phyloP scores from a whole-genome alignment of 2,113 vertebrate genomes.

The Paraplagusia blochii region DNA sequence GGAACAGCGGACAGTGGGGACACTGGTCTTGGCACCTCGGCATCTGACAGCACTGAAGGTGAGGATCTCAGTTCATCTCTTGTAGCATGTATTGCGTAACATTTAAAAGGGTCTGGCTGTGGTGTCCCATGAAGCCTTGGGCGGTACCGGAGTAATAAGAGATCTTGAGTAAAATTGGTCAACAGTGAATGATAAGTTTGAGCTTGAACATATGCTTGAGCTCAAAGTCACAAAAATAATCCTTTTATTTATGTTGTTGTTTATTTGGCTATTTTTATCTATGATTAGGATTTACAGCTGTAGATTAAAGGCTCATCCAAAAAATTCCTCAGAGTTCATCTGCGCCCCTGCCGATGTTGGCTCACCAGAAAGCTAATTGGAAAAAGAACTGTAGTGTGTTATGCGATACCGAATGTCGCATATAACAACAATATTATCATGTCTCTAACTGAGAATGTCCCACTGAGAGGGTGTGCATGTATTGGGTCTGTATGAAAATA shows the following conservation, averaged over 20 bases:
- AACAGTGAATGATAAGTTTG: no score
- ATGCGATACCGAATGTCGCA: background rate
- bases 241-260: slow-evolving; percentile 27
- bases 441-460: slow-evolving; percentile 13
- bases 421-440: background rate
- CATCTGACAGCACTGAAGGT: slow-evolving; percentile 87
- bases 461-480: background rate
- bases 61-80: slow-evolving; percentile 43
- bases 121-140: background rate
- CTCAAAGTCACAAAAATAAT: slow-evolving; percentile 4
- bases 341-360: slow-evolving; percentile 17
- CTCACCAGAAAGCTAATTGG: slow-evolving; percentile 36
- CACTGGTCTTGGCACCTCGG: slow-evolving; percentile 80
- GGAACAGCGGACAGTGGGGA: slow-evolving; percentile 79
- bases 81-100: slow-evolving; percentile 23
- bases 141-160: no score
- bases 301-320: slow-evolving; percentile 42
- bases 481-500: background rate
- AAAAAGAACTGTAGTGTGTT: slow-evolving; percentile 22
- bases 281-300: slow-evolving; percentile 32
- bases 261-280: slow-evolving; percentile 43
- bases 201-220: background rate
- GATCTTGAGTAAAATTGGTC: no score
- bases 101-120: no score
- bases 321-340: slow-evolving; percentile 35